Base-by-base conservation (phyloP, 2,113 vertebrate species). In the Equus przewalskii region DNA sequence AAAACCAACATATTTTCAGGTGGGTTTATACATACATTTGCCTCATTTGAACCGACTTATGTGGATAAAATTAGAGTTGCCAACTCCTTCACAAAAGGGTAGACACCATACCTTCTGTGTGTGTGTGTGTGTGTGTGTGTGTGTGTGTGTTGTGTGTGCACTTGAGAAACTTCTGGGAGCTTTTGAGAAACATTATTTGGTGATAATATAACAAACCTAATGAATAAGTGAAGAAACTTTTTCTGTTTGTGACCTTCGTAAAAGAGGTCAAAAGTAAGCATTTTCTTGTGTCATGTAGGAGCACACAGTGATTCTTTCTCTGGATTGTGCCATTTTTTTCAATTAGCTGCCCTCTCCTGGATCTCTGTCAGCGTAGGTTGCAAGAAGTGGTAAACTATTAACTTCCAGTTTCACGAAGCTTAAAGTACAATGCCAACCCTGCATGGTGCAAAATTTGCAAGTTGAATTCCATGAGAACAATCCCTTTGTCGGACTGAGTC, bases 271-370 rank as follows among this genome's bases (percentile, higher is more conserved):
- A 2, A 95, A 64, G 44, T 85, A 79, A 75, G 89, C 72, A 3
- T 33, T 41, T 15, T 79, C 81, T 94, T 80, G 60, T 90, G 87
- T 96, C 96, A 76, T 88, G 96, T 49, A 91, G 95, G 86, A 65
- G 80, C 75, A 97, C 96, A 92, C 22, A 54, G 82, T 97, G 97
- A 72, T 97, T 97, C 84, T 98, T 97, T 93, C 95, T 90, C 87
- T 73, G 49, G 97, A 82, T 95, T 97, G 98, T 98, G 98, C 98
- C 94, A 94, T 1, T 21, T 97, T 97, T 98, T 97, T 98, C 98
- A 98, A 98, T 98, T 98, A 99, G 98, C 98, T 97, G 98, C 93
- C 94, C 93, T 79, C 80, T 97, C 94, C 91, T 58, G 81, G 92
- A 79, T 95, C 97, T 97, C 96, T 73, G 73, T 93, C 94, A 83